Evolutionary conservation across 2,113 vertebrate genomes (phyloP), one percentile per base, ranked within the genome.

Genomic region (Hyaena hyaena): DNA sequence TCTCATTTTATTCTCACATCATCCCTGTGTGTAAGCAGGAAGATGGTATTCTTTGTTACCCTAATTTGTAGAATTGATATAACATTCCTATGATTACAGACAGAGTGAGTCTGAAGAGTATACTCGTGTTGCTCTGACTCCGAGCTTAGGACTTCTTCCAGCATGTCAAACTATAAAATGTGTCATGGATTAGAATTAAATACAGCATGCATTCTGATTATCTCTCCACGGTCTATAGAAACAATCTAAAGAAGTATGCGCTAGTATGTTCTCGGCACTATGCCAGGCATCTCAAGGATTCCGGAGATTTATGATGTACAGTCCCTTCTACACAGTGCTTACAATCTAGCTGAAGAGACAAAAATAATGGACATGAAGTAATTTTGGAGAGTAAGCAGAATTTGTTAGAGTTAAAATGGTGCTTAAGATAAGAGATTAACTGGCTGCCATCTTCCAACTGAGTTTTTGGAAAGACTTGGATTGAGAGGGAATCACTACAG

Each of bases 1-100:
- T 93, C 33, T 69, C 12, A 63, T 35, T 97, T 84, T 96, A 79
- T 96, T 97, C 19, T 97, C 55, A 90, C 43, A 93, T 74, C 45
- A 93, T 45, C 48, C 15, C 16, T 69, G 17, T 39, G 10, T 53
- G 23, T n/a, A 93, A 92, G 45, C 7, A 95, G 96, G 58, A 79
- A 95, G 96, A 81, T 58, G 28, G 6, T 79, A 74, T 21, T 94
- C 83, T 83, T 91, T 94, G 92, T 83, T 89, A 94, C 55, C 89
- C 55, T 89, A 79, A 94, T 82, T 86, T 93, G 35, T 3, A 65
- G 4, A 43, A 31, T 15, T 73, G 76, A 53, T 80, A 55, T 19
- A 95, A 95, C 26, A 53, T 86, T 91, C 4, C 26, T 28, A 91
- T 3, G 26, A 23, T 90, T 50, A 90, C 28, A 80, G n/a, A 82